A percentile compares a stretch with the other conserved stretches of the same genome.
These are phyloP conservation scores for Eubucco bourcierii DNA, from an alignment of 2,113 vertebrate genomes.

Conservation along the genomic window DNA sequence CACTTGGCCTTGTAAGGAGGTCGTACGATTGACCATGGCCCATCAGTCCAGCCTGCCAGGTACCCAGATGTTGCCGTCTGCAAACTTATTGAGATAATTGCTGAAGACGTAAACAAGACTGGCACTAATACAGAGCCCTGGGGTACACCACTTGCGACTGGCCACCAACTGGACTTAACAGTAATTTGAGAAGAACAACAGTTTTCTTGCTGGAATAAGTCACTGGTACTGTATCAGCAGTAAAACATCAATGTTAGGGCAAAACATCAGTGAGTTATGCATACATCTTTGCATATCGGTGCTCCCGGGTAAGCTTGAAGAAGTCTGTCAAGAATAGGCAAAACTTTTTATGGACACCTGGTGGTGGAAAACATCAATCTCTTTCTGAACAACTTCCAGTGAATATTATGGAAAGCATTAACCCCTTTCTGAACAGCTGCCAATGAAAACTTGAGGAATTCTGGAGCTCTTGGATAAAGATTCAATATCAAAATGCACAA, in stretches of 20 bases:
- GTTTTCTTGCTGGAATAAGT: not conserved
- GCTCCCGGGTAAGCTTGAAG: not conserved
- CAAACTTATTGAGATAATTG: no score
- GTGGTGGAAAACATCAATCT: not conserved
- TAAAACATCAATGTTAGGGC: not conserved
- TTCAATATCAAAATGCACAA: not conserved
- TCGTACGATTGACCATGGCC: no score
- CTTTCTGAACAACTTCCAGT: not conserved
- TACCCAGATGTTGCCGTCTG: no score
- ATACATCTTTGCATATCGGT: not conserved
- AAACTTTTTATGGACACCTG: not conserved
- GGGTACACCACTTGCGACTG: no score
- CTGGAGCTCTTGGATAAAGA: not conserved
- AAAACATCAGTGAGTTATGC: not conserved
- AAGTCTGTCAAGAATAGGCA: not conserved
- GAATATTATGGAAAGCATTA: not conserved
- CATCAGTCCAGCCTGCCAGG: no score
- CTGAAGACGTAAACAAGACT: no score
- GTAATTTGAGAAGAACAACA: not conserved
- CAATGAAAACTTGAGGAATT: not conserved
- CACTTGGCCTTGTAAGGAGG: no score
- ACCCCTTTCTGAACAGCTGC: not conserved
- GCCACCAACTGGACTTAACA: not conserved
- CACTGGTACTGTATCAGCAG: accelerated
- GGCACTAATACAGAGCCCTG: no score